Evolutionary conservation across 2,113 vertebrate species (phyloP).

Genomic region (Alouatta palliata): DNA sequence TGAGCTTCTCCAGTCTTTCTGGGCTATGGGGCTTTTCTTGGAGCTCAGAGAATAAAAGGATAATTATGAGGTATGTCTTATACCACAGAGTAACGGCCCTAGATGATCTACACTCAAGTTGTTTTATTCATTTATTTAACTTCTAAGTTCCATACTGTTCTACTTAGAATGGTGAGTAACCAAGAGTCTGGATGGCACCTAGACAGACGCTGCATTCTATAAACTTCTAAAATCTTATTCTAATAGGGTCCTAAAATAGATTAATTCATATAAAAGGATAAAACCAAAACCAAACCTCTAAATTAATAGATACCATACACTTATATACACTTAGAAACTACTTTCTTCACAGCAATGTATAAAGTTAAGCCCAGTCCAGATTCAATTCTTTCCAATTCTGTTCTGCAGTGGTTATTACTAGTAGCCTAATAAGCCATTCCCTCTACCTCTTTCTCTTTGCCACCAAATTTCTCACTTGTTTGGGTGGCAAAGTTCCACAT

Average conservation of each 20-base stretch:
- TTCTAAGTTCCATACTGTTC: neutral
- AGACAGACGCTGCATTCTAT: neutral
- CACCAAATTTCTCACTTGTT: neutral
- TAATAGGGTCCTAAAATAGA: neutral
- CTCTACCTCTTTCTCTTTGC: neutral
- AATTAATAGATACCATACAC: neutral
- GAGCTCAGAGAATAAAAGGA: neutral
- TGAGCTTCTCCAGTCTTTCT: neutral
- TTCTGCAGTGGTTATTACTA: neutral
- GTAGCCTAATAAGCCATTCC: neutral
- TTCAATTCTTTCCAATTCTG: neutral
- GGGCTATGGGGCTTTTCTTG: neutral
- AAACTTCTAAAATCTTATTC: neutral
- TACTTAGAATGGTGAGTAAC: neutral
- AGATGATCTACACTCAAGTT: neutral
- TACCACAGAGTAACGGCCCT: neutral
- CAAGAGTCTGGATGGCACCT: neutral
- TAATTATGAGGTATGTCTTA: neutral
- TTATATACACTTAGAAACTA: neutral
- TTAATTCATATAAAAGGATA: slow-evolving; percentile 8
- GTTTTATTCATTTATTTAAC: neutral
- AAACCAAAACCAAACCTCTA: neutral
- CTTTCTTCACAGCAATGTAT: neutral
- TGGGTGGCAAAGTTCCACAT: neutral
- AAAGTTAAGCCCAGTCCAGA: neutral